These are phyloP conservation scores for Zosterops hypoxanthus DNA, from an alignment of 2,113 vertebrate species.

Conservation along the genomic window DNA sequence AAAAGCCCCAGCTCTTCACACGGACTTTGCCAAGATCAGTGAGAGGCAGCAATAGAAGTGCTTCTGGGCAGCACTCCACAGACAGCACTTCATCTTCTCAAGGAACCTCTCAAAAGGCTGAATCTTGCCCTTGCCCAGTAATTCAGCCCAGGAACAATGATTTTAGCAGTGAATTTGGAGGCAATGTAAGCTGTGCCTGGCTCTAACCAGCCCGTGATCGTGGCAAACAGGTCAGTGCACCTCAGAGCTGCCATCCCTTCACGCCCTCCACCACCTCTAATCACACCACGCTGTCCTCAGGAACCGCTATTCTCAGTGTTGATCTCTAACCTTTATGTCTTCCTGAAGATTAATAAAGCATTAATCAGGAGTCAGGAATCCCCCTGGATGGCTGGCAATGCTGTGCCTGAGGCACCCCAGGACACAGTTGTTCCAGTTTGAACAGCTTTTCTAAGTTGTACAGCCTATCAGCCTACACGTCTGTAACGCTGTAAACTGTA, in stretches of 20 bases:
- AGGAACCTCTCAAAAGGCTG: not conserved
- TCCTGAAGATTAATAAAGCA: not conserved
- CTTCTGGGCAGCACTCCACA: not conserved
- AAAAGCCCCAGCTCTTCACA: not conserved
- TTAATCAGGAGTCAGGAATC: not conserved
- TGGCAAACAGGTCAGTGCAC: not conserved
- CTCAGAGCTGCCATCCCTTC: not conserved
- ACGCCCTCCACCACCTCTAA: not conserved
- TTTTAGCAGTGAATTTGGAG: not conserved
- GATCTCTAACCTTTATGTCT: not conserved
- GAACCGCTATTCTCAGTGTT: not conserved
- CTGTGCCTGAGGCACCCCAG: not conserved
- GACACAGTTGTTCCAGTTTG: fast-evolving
- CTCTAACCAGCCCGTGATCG: not conserved
- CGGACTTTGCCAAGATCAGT: not conserved
- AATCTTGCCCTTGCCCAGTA: not conserved
- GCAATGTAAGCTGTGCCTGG: not conserved
- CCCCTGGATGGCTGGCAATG: not conserved
- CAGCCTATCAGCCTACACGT: not conserved
- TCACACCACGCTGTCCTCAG: fast-evolving
- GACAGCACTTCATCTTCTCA: not conserved
- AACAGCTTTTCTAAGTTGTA: not conserved
- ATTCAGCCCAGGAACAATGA: not conserved
- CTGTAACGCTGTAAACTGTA: not conserved
- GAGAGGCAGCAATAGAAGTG: not conserved